Base-by-base conservation (phyloP, 2,113 vertebrate genomes). In the Numenius arquata region DNA sequence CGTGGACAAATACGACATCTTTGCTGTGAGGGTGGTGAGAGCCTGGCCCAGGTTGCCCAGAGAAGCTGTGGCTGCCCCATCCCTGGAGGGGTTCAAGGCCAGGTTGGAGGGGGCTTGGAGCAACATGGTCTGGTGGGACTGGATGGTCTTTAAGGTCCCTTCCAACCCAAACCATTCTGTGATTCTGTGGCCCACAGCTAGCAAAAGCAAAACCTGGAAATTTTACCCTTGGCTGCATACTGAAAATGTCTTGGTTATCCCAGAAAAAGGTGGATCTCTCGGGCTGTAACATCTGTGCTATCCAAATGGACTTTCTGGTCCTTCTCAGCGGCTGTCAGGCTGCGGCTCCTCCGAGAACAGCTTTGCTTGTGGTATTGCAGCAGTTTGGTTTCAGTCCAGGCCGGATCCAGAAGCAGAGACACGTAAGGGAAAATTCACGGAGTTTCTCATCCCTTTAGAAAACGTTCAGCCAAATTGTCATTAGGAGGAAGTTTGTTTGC, bases 401-500 rank as follows among this genome's bases (percentile, higher is more conserved):
- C 61, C 0, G 0, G 83, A 84, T 77, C 38, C 86, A 90, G 88
- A 66, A 86, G 63, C 47, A 88, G 68, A 89, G 41, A 72, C 58
- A 68, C 0, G 1, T 75, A 68, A 86, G 27, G 63, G 61, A 84
- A 92, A 94, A 94, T 40, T 43, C 70, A 52, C 36, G 71, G 88
- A 67, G 47, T 43, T 75, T 85, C 81, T 89, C 52, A 88, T 29
- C 43, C 38, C n/a, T 78, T 96, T 26, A 79, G 56, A 78, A 71
- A 81, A 77, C 6, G 2, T 53, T 66, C 56, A 63, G 34, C 30
- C 0, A 0, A 40, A n/a, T 34, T 1, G 2, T 40, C 59, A 43
- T 78, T 45, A 48, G 48, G 23, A 63, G 50, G 15, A 73, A 34
- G 62, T 32, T 30, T 56, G 36, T 83, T 88, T 84, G 68, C 23